Conservation (phyloP, 2,888 invertebrate species). For the Pediacus dermestoides region DNA sequence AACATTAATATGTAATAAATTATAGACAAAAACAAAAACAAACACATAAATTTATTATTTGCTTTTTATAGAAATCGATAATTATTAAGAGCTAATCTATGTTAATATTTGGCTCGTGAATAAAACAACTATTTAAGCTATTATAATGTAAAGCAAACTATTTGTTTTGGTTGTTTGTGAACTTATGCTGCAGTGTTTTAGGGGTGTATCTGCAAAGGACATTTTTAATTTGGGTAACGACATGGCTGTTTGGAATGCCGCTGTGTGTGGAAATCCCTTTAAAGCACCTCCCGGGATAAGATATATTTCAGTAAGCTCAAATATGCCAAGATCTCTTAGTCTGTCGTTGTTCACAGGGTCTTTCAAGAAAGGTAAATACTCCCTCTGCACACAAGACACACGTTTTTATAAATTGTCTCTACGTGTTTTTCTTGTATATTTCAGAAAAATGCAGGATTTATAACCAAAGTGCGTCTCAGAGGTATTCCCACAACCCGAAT, state of each 20-base stretch:
- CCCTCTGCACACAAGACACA: slow-evolving; percentile 34
- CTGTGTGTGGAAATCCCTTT: slow-evolving; percentile 26
- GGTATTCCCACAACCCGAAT: slow-evolving; percentile 27
- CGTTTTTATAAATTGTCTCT: slow-evolving; percentile 39
- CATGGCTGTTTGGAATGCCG: slow-evolving; percentile 19
- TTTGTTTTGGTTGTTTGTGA: too few species aligned
- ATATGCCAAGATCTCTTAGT: slow-evolving; percentile 29
- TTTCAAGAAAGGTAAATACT: slow-evolving; percentile 34
- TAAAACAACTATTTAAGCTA: too few species aligned
- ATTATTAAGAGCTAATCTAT: too few species aligned
- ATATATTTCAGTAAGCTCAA: slow-evolving; percentile 30
- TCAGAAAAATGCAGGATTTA: slow-evolving; percentile 35
- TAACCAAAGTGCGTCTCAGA: slow-evolving; percentile 33
- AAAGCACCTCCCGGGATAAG: slow-evolving; percentile 25
- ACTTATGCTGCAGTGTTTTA: too few species aligned
- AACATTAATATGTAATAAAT: too few species aligned
- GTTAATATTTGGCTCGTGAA: too few species aligned
- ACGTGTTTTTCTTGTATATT: slow-evolving; percentile 35
- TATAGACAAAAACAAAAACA: too few species aligned
- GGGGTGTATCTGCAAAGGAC: slow-evolving; percentile 14
- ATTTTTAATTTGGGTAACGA: slow-evolving; percentile 28
- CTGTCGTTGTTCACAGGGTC: slow-evolving; percentile 26
- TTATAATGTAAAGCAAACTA: too few species aligned
- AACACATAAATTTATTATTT: too few species aligned
- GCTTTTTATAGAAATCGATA: too few species aligned